A percentile compares a stretch with the other conserved stretches of the same genome.
phyloP scores from a whole-genome alignment of 2,113 vertebrate genomes.

The Camelus bactrianus region DNA sequence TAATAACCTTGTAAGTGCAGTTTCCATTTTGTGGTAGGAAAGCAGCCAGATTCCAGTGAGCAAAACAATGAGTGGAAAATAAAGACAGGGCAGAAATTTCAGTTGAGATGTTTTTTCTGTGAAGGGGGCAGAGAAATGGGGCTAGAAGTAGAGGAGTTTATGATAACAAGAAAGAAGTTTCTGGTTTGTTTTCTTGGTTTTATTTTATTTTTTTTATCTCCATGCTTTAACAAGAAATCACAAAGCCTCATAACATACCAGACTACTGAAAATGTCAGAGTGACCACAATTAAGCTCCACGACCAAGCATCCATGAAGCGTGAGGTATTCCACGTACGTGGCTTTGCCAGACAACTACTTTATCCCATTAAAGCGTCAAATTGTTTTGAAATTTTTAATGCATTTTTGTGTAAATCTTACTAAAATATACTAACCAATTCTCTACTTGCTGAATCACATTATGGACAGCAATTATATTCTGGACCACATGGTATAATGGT shows the following conservation, averaged over 20 bases:
- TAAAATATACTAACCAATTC: neutral
- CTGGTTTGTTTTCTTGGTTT: neutral
- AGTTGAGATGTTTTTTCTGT: neutral
- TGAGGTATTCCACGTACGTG: neutral
- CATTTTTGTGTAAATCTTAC: neutral
- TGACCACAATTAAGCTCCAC: neutral
- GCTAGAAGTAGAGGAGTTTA: neutral
- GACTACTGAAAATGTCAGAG: neutral
- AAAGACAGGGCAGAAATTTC: neutral
- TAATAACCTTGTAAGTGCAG: neutral
- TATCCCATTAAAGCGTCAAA: neutral
- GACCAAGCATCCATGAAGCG: neutral
- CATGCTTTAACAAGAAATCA: constrained; percentile 17
- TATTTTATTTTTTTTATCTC: neutral
- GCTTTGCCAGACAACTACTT: neutral
- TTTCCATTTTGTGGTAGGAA: neutral
- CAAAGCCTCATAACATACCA: neutral
- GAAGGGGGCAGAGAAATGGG: neutral
- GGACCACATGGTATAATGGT: neutral
- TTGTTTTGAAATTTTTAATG: neutral
- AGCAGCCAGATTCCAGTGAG: neutral
- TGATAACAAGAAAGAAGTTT: neutral
- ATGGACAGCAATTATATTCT: neutral
- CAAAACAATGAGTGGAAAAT: neutral
- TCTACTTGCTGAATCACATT: neutral